Base-by-base conservation (phyloP, 2,888 invertebrate species). In the Orthosia incerta region DNA sequence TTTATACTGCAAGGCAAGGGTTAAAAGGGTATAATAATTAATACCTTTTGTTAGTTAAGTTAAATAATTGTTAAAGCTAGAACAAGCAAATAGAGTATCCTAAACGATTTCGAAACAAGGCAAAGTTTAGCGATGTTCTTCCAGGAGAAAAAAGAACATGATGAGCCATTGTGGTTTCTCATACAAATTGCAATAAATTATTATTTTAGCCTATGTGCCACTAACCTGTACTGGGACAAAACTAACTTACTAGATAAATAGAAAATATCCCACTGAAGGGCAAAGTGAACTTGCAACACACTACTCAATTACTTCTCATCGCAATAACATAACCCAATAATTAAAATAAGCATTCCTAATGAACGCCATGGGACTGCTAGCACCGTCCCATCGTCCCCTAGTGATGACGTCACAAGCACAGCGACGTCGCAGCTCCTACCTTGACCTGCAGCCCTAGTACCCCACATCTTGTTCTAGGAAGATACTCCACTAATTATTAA, bases 401-500 rank as follows among this genome's bases (percentile, higher is more conserved):
- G 23, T 26, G 39, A n/a, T 79, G 78, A 85, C 76, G 72, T 63
- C 71, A 76, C 61, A 18, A 23, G 26, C 39, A 7, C 51, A 18
- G 26, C 48, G 45, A 57, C 48, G 80, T 65, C 69, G 55, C 82
- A 73, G 76, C 82, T 60, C 20, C 62, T 62, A 71, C 91, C 91
- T 89, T 91, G 91, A 90, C 91, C 86, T 56, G 83, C 45, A 88
- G 86, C 74, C 83, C 90, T 64, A 39, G 66, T 80, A 80, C 53
- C 66, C 80, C 80, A 80, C 67, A 74, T 83, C 15, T 13, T 13
- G 55, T 81, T 83, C 93, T 84, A 72, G 71, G 88, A 85, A 86
- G 83, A 64, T 55, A 61, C 57, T n/a, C n/a, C 31, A 13, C 39
- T 74, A 31, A 56, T 46, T 80, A 66, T 51, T 63, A 65, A 64